These are phyloP conservation scores for Gymnarchus niloticus DNA, from an alignment of 2,113 vertebrate genomes.

Conservation along the genomic window DNA sequence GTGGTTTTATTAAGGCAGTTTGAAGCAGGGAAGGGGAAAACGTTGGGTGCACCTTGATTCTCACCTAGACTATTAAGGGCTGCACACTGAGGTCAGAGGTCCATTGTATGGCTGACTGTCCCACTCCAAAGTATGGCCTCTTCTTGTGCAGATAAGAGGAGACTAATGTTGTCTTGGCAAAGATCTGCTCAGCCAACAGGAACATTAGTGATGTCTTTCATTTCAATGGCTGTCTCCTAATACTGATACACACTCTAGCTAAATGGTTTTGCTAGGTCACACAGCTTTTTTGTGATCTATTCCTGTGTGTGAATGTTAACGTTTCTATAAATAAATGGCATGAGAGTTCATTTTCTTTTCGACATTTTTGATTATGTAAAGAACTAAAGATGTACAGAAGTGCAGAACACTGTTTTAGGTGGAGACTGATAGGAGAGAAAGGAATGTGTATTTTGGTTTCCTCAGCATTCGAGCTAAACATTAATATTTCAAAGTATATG, in stretches of 20 bases:
- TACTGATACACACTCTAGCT: background rate
- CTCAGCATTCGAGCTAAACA: background rate
- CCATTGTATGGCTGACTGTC: no score
- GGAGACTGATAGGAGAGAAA: background rate
- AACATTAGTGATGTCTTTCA: conserved; percentile 7
- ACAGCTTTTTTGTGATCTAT: conserved; percentile 3
- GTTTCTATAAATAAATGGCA: background rate
- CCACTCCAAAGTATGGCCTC: background rate
- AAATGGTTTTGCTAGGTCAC: background rate
- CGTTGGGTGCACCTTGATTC: background rate
- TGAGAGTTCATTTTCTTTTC: background rate
- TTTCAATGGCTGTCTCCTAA: background rate
- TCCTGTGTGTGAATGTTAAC: background rate
- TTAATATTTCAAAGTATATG: conserved; percentile 2
- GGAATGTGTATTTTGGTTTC: background rate
- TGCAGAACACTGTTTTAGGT: background rate
- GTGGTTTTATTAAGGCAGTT: background rate
- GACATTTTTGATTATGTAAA: background rate
- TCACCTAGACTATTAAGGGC: no score
- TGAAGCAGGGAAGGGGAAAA: background rate
- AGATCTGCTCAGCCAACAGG: background rate
- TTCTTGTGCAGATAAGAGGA: background rate
- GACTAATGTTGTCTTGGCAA: background rate
- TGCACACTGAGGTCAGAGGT: background rate
- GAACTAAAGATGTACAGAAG: background rate